Percentiles rank a stretch among this genome's conserved stretches.
Conservation (phyloP, 2,113 vertebrate genomes). For the Zingel zingel region DNA sequence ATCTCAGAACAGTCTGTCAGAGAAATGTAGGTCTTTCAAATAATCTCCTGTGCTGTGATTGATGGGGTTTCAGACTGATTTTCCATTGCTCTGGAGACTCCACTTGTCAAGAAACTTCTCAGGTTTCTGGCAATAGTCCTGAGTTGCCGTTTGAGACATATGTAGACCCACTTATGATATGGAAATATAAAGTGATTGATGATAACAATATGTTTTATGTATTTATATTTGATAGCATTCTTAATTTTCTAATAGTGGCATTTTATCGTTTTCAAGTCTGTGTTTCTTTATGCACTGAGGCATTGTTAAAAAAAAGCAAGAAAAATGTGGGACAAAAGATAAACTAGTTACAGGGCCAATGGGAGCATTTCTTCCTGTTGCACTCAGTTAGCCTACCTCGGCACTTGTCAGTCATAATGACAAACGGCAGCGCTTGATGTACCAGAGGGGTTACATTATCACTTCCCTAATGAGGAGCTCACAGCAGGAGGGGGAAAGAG, state of each 20-base stretch:
- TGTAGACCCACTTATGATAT: conserved; percentile 19
- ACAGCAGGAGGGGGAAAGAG: conserved; percentile 71
- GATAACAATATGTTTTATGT: conserved; percentile 16
- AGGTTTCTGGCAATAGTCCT: conserved; percentile 56
- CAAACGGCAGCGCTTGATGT: conserved; percentile 76
- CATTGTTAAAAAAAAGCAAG: conserved; percentile 42
- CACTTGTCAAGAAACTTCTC: conserved; percentile 66
- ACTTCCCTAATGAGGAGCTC: conserved; percentile 79
- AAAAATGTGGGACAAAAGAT: conserved; percentile 7
- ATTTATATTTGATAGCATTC: conserved; percentile 20
- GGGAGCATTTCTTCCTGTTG: conserved; percentile 48
- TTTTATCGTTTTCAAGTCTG: background rate
- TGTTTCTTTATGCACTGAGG: background rate
- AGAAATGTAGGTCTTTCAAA: conserved; percentile 63
- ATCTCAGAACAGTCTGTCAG: conserved; percentile 49
- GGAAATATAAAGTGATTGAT: conserved; percentile 32
- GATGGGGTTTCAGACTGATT: conserved; percentile 65
- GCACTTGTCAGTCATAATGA: conserved; percentile 81
- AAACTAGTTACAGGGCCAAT: conserved; percentile 12
- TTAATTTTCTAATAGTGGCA: background rate
- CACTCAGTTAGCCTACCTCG: conserved; percentile 53
- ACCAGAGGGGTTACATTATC: conserved; percentile 78
- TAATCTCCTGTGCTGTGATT: conserved; percentile 63
- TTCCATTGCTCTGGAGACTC: conserved; percentile 66
- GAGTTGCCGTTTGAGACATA: conserved; percentile 30